Evolutionary conservation across 2,797 vertebrate genomes (phyloP), one percentile per base, ranked within the genome.

Genomic region (Spondyliosoma cantharus): DNA sequence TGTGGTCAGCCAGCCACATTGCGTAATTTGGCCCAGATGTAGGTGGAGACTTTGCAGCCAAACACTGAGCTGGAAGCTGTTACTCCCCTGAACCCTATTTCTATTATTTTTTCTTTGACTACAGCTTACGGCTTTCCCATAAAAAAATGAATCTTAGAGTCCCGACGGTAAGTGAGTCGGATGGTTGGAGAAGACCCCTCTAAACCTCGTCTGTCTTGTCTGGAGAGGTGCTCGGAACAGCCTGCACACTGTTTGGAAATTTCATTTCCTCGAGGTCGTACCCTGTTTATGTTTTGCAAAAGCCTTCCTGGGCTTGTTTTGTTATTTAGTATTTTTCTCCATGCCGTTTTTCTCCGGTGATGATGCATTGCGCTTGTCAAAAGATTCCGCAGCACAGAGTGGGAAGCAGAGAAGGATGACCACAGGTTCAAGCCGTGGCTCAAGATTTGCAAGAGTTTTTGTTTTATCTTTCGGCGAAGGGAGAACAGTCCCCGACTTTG

Each of bases 21-120:
- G 81, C 52, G 19, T 90, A 93, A 94, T 92, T 81, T 84, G 80
- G 84, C 86, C 76, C 89, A 90, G 85, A 91, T 92, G 89, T 83
- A 85, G 76, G 80, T 79, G 78, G 80, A 86, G 80, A 77, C 32
- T 67, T 82, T 75, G 58, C 37, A 82, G 84, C 77, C 81, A 87
- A 87, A 82, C 14, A 19, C 71, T 57, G 67, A 84, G 74, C 80
- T 85, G 81, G 74, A 91, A 66, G 75, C 66, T 60, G 52, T 58
- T 59, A 53, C 76, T 65, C 67, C 71, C 62, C 49, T 5, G 56
- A 71, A 57, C 58, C 71, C 58, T 60, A 42, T 32, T 5, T 48
- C 65, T 49, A 46, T 82, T 89, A 76, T 82, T 85, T 37, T 79
- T 57, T 57, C 58, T 86, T 76, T 81, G 56, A 85, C 60, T 81